phyloP scores from a whole-genome alignment of 2,113 vertebrate genomes.

The Pardalotus punctatus region DNA sequence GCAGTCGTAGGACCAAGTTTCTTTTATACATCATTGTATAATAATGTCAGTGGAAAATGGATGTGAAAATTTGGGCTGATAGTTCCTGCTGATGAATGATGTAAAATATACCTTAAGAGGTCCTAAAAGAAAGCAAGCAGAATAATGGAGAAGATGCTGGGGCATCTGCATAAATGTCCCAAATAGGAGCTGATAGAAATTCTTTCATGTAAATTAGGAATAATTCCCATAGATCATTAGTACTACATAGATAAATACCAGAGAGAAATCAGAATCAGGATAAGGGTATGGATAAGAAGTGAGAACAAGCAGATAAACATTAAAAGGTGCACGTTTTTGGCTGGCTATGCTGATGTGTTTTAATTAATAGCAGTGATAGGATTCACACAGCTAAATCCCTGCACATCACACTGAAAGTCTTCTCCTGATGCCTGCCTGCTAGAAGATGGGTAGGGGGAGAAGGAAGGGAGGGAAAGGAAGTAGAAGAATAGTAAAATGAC shows the following conservation, averaged over 20 bases:
- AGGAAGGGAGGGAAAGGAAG: background rate
- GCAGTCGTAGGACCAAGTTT: background rate
- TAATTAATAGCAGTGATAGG: conserved; percentile 32
- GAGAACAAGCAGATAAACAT: background rate
- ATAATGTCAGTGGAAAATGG: background rate
- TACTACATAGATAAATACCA: background rate
- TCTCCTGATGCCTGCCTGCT: background rate
- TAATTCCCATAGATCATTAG: background rate
- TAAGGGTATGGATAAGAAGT: background rate
- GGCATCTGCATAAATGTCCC: background rate
- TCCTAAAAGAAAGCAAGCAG: background rate
- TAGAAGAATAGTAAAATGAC: background rate
- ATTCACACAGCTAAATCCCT: conserved; percentile 10
- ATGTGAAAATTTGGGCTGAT: background rate
- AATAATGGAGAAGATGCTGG: background rate
- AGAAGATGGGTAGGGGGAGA: background rate
- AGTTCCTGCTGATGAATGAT: background rate
- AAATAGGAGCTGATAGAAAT: background rate
- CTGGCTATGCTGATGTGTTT: conserved; percentile 4
- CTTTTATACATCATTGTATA: background rate
- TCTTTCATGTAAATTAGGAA: background rate
- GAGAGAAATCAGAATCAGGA: background rate
- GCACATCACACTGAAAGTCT: background rate
- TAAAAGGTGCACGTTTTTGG: background rate
- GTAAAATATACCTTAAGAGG: background rate